Evolutionary conservation across 2,888 invertebrate species (phyloP).

Genomic region (Polyploca ridens): DNA sequence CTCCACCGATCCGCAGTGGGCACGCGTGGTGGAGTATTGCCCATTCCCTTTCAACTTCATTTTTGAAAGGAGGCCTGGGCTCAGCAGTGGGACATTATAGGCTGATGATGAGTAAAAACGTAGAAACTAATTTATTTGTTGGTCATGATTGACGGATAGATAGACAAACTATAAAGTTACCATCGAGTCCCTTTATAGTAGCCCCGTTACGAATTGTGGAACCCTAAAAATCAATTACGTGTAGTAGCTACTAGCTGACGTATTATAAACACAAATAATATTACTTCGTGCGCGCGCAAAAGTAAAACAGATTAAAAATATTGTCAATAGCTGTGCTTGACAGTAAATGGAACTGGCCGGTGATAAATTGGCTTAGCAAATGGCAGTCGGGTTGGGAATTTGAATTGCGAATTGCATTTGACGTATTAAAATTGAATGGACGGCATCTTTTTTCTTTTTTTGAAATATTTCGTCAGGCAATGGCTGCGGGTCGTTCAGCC

Average conservation of each 20-base stretch:
- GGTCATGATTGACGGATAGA: too few relatives aligned
- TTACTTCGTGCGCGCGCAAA: conserved; percentile 10
- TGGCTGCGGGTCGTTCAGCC: not conserved
- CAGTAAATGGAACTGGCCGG: conserved; percentile 13
- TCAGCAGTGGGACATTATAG: too few relatives aligned
- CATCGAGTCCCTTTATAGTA: too few relatives aligned
- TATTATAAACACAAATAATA: not conserved
- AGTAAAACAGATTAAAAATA: conserved; percentile 15
- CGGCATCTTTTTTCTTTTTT: not conserved
- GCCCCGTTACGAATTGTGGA: too few relatives aligned
- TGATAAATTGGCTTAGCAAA: conserved; percentile 17
- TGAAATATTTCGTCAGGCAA: not conserved
- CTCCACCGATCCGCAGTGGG: too few relatives aligned
- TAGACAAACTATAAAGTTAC: too few relatives aligned
- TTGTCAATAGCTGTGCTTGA: conserved; percentile 13
- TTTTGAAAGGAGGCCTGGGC: too few relatives aligned
- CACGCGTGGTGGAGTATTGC: too few relatives aligned
- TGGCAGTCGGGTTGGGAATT: conserved; percentile 11
- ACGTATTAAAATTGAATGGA: conserved; percentile 10
- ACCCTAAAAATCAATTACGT: not conserved
- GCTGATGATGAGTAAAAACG: too few relatives aligned
- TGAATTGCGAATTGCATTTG: conserved; percentile 15
- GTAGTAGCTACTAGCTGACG: not conserved
- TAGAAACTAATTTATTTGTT: too few relatives aligned
- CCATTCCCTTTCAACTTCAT: too few relatives aligned